Conservation (phyloP, 2,113 vertebrate species). For the Ophiodon elongatus region DNA sequence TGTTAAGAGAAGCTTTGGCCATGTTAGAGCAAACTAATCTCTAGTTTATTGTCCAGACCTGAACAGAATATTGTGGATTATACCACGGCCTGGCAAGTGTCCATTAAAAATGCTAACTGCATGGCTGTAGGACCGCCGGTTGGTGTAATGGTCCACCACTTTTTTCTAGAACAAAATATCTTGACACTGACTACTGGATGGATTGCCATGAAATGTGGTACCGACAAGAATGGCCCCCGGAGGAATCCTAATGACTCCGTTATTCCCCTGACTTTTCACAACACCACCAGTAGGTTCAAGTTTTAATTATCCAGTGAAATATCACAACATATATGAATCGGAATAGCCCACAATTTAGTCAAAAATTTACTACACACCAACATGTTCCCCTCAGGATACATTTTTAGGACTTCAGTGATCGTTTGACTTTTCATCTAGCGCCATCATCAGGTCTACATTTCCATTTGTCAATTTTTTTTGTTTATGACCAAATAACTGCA, state of each 20-base stretch:
- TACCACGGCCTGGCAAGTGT: background rate
- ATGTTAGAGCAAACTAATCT: background rate
- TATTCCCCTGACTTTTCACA: background rate
- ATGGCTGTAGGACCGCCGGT: background rate
- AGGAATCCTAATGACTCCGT: background rate
- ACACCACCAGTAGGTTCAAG: background rate
- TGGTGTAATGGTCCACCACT: background rate
- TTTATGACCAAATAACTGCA: background rate
- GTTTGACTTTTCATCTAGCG: background rate
- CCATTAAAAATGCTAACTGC: background rate
- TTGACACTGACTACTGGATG: background rate
- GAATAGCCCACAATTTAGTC: background rate
- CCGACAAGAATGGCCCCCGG: background rate
- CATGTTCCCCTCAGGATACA: background rate
- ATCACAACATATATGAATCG: background rate
- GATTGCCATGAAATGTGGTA: constrained; percentile 4
- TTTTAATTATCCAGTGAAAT: constrained; percentile 7
- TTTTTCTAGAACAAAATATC: constrained; percentile 9
- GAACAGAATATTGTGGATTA: constrained; percentile 5
- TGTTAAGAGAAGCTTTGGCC: background rate
- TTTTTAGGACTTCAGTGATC: background rate
- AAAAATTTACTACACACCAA: background rate
- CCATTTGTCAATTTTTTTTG: background rate
- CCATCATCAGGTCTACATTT: background rate
- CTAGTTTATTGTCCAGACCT: constrained; percentile 1